Percentiles rank a stretch among this genome's conserved stretches.
These are phyloP conservation scores for Ceratothoa steindachneri DNA, from an alignment of 2,888 invertebrate genomes.

Conservation along the genomic window DNA sequence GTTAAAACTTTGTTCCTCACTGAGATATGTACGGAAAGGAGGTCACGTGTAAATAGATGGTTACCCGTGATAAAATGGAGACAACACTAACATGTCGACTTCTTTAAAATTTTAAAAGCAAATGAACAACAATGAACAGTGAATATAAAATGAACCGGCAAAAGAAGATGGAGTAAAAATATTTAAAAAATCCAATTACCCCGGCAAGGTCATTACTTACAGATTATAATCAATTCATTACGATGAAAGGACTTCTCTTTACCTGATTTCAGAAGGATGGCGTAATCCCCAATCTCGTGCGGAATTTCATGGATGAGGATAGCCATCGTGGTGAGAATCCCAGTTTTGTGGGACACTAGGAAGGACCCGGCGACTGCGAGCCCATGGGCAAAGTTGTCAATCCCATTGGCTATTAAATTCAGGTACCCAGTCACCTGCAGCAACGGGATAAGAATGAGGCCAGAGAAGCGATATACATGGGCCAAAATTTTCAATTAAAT, in stretches of 20 bases:
- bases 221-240: neutral
- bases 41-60: too few relatives aligned
- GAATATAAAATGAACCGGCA: too few relatives aligned
- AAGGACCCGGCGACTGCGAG: slow-evolving; percentile 96
- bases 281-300: slow-evolving; percentile 98
- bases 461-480: too few relatives aligned
- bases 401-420: slow-evolving; percentile 90
- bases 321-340: slow-evolving; percentile 86
- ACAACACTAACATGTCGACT: too few relatives aligned
- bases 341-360: slow-evolving; percentile 82
- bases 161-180: neutral
- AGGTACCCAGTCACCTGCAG: slow-evolving; percentile 78
- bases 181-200: neutral
- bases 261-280: slow-evolving; percentile 71
- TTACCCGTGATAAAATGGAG: too few relatives aligned
- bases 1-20: too few relatives aligned
- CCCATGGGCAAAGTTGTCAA: slow-evolving; percentile 98
- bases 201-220: too few relatives aligned
- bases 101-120: too few relatives aligned
- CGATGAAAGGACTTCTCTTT: too few relatives aligned
- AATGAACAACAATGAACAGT: too few relatives aligned
- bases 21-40: too few relatives aligned
- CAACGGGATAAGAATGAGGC: neutral
- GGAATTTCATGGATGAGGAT: slow-evolving; percentile 95
- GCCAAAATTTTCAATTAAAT: too few relatives aligned